Percentiles rank a stretch among this genome's conserved stretches.
These are phyloP conservation scores for Drosophila falleni DNA, from an alignment of 2,888 invertebrate genomes.

Conservation along the genomic window DNA sequence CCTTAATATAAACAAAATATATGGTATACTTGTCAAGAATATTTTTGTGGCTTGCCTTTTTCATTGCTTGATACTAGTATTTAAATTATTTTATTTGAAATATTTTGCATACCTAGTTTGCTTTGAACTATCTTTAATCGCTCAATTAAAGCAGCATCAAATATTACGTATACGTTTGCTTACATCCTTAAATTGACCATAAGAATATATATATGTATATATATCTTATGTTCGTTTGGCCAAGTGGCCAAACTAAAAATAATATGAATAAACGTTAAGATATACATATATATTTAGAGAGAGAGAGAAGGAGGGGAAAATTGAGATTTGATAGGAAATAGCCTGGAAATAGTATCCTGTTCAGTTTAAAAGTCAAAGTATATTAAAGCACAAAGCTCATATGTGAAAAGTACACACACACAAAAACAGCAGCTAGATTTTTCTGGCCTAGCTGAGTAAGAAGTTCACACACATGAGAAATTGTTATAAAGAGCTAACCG, in stretches of 20 bases:
- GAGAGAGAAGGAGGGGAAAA: not conserved
- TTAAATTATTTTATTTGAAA: constrained; percentile 6
- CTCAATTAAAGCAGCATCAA: constrained; percentile 62
- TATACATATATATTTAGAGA: too few species aligned
- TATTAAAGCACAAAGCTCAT: constrained; percentile 51
- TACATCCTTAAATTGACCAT: constrained; percentile 18
- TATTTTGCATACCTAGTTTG: not conserved
- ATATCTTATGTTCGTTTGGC: constrained; percentile 37
- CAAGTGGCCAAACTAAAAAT: constrained; percentile 37
- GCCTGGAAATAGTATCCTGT: constrained; percentile 38
- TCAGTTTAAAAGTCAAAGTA: constrained; percentile 61
- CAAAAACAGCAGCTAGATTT: constrained; percentile 39
- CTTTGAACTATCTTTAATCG: constrained; percentile 35
- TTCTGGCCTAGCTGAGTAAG: constrained; percentile 55
- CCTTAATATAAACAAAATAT: not conserved
- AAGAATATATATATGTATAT: not conserved
- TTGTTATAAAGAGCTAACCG: constrained; percentile 80
- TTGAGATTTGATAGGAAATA: constrained; percentile 4
- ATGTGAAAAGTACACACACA: not conserved
- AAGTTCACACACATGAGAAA: constrained; percentile 66
- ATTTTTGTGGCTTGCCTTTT: constrained; percentile 13
- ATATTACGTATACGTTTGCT: constrained; percentile 48
- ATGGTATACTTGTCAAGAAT: constrained; percentile 3
- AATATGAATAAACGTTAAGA: constrained; percentile 30
- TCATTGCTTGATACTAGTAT: not conserved